These are phyloP conservation scores for Ceriagrion tenellum DNA, from an alignment of 2,888 invertebrate species.

Conservation along the genomic window DNA sequence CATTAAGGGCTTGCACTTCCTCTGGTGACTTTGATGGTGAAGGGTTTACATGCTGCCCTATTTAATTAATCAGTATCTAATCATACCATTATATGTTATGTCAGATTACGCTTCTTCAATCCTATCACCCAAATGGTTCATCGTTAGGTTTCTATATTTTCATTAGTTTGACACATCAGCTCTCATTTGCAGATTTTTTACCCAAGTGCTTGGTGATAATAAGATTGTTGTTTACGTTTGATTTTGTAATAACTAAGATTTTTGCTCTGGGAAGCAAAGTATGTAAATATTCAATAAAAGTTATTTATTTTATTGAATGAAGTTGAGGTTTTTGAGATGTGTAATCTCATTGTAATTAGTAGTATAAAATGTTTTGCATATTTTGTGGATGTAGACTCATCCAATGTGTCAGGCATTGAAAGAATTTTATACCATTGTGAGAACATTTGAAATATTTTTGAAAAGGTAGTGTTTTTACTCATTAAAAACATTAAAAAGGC, in stretches of 20 bases:
- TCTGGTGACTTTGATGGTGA: constrained; percentile 58
- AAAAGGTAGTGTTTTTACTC: constrained; percentile 66
- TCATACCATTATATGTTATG: constrained; percentile 14
- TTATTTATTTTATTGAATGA: constrained; percentile 65
- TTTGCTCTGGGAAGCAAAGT: constrained; percentile 59
- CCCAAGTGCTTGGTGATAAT: constrained; percentile 56
- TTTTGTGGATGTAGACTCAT: constrained; percentile 60
- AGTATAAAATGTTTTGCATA: constrained; percentile 60
- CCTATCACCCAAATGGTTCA: constrained; percentile 14
- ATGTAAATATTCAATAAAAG: constrained; percentile 63
- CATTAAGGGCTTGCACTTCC: constrained; percentile 51
- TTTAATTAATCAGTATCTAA: constrained; percentile 55
- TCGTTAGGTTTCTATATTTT: background rate
- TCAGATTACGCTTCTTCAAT: constrained; percentile 48
- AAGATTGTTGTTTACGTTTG: constrained; percentile 59
- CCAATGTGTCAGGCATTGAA: constrained; percentile 52
- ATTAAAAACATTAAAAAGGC: constrained; percentile 20
- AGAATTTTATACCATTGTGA: constrained; percentile 63
- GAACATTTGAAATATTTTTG: constrained; percentile 64
- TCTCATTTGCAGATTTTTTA: constrained; percentile 39
- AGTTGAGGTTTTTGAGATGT: constrained; percentile 57
- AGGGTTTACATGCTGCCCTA: constrained; percentile 48
- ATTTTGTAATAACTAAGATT: constrained; percentile 53
- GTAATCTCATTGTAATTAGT: constrained; percentile 52
- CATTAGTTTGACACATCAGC: constrained; percentile 50